Base-by-base conservation (phyloP, 2,113 vertebrate genomes). In the Polypterus senegalus region DNA sequence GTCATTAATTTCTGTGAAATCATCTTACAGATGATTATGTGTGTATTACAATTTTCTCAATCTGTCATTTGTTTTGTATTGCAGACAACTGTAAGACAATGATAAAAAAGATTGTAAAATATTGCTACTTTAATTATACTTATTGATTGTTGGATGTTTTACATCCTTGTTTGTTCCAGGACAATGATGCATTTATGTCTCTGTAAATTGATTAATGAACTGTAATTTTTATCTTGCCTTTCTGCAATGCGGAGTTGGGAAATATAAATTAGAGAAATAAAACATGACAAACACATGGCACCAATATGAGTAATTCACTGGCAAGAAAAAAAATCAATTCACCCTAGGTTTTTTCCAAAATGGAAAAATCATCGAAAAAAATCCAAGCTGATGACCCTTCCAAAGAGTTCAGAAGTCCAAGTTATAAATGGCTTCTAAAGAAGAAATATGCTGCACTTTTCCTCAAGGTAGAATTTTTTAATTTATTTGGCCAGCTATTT, bases 1-100 rank as follows among this genome's bases (percentile, higher is more conserved):
- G 80, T 77, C 76, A 78, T 81, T 81, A 48, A 9, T 81, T 85
- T 81, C 76, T 72, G 72, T 75, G 76, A 71, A 58, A 68, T 62
- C 73, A 63, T 9, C 67, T 65, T 79, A 71, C 76, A 70, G 60
- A 74, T 81, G 69, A 74, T 79, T 78, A 76, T 78, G 71, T 71
- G 65, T 48, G 69, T 61, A 55, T 54, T 76, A 69, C 71, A 63
- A 67, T 75, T 67, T 71, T 27, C 27, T 27, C 27, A 27, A 27
- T 27, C 27, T 27, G 27, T 27, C 27, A 27, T 27, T 27, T 27
- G 27, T 27, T 27, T 27, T 27, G 27, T 27, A 27, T 27, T 27
- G 75, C 56, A 47, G 61, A 57, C 45, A 78, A 64, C 66, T 79
- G 63, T 66, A 67, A 72, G 78, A 76, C 63, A 71, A 64, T 66